Percentiles rank a stretch among this genome's conserved stretches.
Conservation (phyloP, 2,888 invertebrate genomes). For the Liopterus haemorrhoidalis region DNA sequence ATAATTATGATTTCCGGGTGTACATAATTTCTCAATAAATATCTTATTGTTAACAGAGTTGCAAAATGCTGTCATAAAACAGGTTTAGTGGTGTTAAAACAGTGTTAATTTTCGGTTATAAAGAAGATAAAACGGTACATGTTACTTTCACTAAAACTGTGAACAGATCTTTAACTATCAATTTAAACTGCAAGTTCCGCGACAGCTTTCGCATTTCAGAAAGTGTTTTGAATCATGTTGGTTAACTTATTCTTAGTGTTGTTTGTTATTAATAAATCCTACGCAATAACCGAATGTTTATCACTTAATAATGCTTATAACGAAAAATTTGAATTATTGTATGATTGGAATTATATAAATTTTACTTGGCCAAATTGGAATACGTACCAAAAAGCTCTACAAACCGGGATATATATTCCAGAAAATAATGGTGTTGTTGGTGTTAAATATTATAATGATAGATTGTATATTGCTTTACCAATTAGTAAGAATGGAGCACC, state of each 20-base stretch:
- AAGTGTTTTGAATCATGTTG: neutral
- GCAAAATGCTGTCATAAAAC: too few relatives aligned
- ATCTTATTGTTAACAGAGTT: too few relatives aligned
- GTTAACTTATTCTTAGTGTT: neutral
- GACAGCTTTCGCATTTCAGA: neutral
- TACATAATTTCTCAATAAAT: too few relatives aligned
- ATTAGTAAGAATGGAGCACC: slow-evolving; percentile 58
- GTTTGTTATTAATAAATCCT: neutral
- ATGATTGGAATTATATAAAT: slow-evolving; percentile 63
- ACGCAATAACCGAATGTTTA: slow-evolving; percentile 17
- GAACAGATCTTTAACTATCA: too few relatives aligned
- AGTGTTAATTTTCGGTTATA: too few relatives aligned
- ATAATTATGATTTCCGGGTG: too few relatives aligned
- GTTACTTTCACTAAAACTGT: too few relatives aligned
- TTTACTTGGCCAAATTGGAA: slow-evolving; percentile 57
- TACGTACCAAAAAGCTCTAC: slow-evolving; percentile 49
- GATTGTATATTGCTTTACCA: slow-evolving; percentile 52
- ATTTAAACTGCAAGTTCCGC: too few relatives aligned
- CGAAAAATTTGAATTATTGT: slow-evolving; percentile 53
- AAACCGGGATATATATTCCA: slow-evolving; percentile 54
- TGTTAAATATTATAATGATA: slow-evolving; percentile 59
- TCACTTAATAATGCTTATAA: slow-evolving; percentile 24
- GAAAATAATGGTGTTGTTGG: slow-evolving; percentile 60
- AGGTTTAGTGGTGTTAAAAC: too few relatives aligned
- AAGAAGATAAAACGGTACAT: too few relatives aligned